Evolutionary conservation across 2,797 vertebrate genomes (phyloP).

Genomic region (Acanthis flammea): DNA sequence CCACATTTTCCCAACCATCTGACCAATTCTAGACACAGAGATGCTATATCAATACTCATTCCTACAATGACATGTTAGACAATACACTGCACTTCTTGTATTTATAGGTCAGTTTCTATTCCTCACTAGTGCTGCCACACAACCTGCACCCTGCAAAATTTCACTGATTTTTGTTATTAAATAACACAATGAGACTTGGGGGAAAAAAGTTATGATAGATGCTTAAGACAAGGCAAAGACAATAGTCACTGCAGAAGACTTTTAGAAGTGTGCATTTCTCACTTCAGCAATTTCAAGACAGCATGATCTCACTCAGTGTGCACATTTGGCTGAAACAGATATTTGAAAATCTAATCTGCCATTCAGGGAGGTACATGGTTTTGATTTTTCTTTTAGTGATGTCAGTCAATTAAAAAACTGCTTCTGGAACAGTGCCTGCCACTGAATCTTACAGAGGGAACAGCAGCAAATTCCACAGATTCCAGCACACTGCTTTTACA

Average conservation of each 20-base stretch:
- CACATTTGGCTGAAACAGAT: background rate
- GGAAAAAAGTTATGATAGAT: background rate
- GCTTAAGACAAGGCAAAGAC: background rate
- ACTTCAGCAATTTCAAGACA: background rate
- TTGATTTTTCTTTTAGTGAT: background rate
- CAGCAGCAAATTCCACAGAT: background rate
- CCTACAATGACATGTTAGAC: background rate
- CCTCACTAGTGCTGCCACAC: background rate
- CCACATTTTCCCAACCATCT: background rate
- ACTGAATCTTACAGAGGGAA: background rate
- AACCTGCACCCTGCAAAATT: background rate
- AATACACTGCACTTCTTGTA: background rate
- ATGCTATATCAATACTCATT: background rate
- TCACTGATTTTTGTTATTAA: background rate
- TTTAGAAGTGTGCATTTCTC: background rate
- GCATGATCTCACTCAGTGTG: background rate
- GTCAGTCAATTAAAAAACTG: background rate
- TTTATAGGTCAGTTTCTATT: background rate
- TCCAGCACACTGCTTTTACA: background rate
- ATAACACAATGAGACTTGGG: background rate
- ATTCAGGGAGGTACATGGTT: background rate
- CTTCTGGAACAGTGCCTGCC: background rate
- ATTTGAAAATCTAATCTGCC: background rate
- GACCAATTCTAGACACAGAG: background rate
- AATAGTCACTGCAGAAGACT: background rate